Percentiles rank a stretch among this genome's conserved stretches.
phyloP scores from a whole-genome alignment of 2,113 vertebrate species.

The Australoheros scitulus region DNA sequence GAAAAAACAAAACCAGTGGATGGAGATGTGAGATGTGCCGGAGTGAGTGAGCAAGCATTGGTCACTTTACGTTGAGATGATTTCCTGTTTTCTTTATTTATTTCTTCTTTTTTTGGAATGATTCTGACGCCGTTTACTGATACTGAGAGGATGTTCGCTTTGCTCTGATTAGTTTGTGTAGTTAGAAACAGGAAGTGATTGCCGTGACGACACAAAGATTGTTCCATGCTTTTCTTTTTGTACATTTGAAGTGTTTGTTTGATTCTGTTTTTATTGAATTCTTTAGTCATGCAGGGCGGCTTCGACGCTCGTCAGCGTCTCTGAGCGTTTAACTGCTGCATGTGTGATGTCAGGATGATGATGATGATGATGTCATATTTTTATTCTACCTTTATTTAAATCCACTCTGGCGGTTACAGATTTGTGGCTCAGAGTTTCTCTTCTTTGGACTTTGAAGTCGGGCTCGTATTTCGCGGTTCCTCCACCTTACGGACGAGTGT shows the following conservation, averaged over 20 bases:
- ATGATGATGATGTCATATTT: constrained; percentile 35
- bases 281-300: constrained; percentile 1
- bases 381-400: constrained; percentile 22
- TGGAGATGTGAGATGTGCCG: background rate
- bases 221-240: constrained; percentile 50
- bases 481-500: background rate
- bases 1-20: background rate
- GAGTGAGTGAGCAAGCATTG: constrained; percentile 24
- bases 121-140: constrained; percentile 21
- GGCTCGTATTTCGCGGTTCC: background rate
- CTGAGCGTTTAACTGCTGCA: background rate
- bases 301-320: background rate
- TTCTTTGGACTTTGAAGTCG: background rate
- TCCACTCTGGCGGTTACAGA: background rate
- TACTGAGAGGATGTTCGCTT: constrained; percentile 22
- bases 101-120: constrained; percentile 1
- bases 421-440: background rate
- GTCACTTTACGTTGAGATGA: constrained; percentile 47
- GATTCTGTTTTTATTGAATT: constrained; percentile 12
- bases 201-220: constrained; percentile 69
- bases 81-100: background rate
- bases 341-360: background rate
- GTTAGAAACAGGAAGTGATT: constrained; percentile 48
- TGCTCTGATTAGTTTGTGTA: constrained; percentile 53
- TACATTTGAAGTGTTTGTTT: constrained; percentile 50